Percentiles rank a stretch among this genome's conserved stretches.
phyloP scores from a whole-genome alignment of 2,113 vertebrate species.

The Forbesichthys papilliferus region DNA sequence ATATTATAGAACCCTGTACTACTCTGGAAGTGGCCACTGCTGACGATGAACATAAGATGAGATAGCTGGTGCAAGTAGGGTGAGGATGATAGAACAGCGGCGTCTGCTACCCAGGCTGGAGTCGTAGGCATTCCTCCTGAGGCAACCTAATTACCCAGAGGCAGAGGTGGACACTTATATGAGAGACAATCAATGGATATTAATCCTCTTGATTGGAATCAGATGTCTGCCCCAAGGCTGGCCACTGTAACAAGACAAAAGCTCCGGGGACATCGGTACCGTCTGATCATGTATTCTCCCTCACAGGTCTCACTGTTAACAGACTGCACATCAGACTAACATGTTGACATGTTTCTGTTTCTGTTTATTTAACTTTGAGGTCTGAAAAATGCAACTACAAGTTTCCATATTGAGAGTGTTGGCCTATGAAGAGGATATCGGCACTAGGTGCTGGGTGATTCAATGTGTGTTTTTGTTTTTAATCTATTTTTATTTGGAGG shows the following conservation, averaged over 20 bases:
- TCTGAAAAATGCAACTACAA: too few species aligned
- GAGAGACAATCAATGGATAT: background rate
- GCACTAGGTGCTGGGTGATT: too few species aligned
- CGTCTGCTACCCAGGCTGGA: too few species aligned
- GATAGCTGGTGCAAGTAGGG: background rate
- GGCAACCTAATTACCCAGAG: background rate
- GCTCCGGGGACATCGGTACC: background rate
- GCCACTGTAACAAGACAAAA: background rate
- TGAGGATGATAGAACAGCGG: background rate
- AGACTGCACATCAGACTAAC: too few species aligned
- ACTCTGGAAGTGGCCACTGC: conserved; percentile 4
- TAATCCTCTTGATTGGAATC: background rate
- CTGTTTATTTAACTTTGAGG: too few species aligned
- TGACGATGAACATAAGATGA: background rate
- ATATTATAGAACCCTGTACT: background rate
- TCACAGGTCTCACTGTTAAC: too few species aligned
- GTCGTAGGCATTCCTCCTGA: background rate
- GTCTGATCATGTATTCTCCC: too few species aligned
- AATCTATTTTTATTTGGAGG: too few species aligned
- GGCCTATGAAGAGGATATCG: too few species aligned
- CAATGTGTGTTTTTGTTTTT: too few species aligned
- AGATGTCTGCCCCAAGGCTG: background rate
- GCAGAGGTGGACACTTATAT: background rate
- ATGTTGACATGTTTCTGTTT: too few species aligned
- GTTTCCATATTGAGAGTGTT: too few species aligned